phyloP scores from a whole-genome alignment of 2,113 vertebrate species.

The Galbula dea region DNA sequence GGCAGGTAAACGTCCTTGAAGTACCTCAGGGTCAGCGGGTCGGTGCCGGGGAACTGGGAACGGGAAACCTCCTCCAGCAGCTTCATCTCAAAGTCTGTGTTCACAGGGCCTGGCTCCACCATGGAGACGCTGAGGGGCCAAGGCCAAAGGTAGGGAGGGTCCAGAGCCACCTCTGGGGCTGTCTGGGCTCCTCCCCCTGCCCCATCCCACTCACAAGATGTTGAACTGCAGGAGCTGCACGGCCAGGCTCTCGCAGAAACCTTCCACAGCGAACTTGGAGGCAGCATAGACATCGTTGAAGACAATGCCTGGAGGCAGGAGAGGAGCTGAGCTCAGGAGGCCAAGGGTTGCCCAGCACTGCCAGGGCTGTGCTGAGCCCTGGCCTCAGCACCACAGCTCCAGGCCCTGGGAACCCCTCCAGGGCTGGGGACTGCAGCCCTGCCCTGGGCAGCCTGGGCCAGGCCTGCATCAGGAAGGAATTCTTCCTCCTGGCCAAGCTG shows the following conservation, averaged over 20 bases:
- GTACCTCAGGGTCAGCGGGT: slow-evolving; percentile 72
- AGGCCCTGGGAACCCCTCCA: too few species aligned
- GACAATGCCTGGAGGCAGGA: slow-evolving; percentile 75
- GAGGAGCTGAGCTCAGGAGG: not conserved
- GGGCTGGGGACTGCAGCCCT: too few species aligned
- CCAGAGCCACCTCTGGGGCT: too few species aligned
- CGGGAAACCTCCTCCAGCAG: slow-evolving; percentile 71
- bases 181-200: too few species aligned
- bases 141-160: fast-evolving
- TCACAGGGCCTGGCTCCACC: slow-evolving; percentile 81
- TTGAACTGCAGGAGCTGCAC: slow-evolving; percentile 91
- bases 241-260: slow-evolving; percentile 92
- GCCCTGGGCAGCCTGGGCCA: too few species aligned
- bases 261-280: slow-evolving; percentile 94
- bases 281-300: slow-evolving; percentile 93
- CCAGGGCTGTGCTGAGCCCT: too few species aligned
- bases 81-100: slow-evolving; percentile 82
- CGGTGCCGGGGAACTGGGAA: slow-evolving; percentile 70
- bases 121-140: slow-evolving; percentile 71
- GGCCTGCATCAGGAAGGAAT: too few species aligned
- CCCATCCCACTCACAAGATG: slow-evolving; percentile 76
- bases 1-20: slow-evolving; percentile 81
- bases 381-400: too few species aligned
- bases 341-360: too few species aligned
- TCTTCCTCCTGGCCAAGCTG: too few species aligned